phyloP scores from a whole-genome alignment of 2,888 invertebrate species.

The Stratiomys singularior region DNA sequence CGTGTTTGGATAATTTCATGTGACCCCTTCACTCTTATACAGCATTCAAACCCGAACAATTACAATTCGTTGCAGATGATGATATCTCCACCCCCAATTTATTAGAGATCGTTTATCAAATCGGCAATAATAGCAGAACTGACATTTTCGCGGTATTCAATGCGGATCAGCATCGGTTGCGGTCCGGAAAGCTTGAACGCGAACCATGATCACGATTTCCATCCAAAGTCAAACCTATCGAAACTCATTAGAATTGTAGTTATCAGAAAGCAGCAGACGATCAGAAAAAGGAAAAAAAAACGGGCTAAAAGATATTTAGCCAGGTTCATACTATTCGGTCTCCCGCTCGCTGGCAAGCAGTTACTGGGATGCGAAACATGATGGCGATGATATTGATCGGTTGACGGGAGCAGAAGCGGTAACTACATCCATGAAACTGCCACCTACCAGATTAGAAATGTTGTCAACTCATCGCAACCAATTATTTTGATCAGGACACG shows the following conservation, averaged over 20 bases:
- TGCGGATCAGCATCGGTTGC: background rate
- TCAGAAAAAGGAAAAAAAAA: background rate
- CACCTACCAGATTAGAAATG: slow-evolving; percentile 27
- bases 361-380: background rate
- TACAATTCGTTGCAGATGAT: slow-evolving; percentile 41
- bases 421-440: slow-evolving; percentile 13
- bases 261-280: background rate
- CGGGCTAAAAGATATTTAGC: slow-evolving; percentile 4
- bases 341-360: background rate
- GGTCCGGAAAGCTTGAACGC: slow-evolving; percentile 8
- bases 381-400: background rate
- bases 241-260: slow-evolving; percentile 31
- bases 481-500: slow-evolving; percentile 47
- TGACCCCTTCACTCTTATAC: background rate
- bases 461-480: slow-evolving; percentile 47
- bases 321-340: background rate
- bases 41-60: slow-evolving; percentile 20
- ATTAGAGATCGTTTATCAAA: slow-evolving; percentile 45
- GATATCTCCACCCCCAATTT: slow-evolving; percentile 45
- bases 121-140: slow-evolving; percentile 28
- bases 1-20: slow-evolving; percentile 40
- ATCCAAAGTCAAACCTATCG: background rate
- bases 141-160: slow-evolving; percentile 28
- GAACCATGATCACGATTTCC: slow-evolving; percentile 27
- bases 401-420: slow-evolving; percentile 22